These are phyloP conservation scores for Papilio machaon DNA, from an alignment of 1,140 invertebrate species.

Conservation along the genomic window DNA sequence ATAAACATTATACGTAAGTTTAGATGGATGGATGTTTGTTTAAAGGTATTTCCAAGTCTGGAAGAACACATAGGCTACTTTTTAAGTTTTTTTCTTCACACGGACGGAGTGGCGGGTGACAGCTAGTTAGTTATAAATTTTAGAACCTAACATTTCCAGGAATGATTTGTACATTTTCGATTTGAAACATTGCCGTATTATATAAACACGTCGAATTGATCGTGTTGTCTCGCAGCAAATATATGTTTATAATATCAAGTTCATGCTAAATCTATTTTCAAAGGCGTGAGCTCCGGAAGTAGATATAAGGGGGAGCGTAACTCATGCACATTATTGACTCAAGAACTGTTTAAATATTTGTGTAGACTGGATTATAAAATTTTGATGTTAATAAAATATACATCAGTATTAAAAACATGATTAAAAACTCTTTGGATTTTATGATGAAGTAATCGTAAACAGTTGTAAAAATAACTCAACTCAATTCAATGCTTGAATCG, in stretches of 20 bases:
- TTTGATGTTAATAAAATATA: too few species aligned
- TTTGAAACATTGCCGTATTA: not conserved
- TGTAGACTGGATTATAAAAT: not conserved
- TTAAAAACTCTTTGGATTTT: too few species aligned
- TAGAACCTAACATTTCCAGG: not conserved
- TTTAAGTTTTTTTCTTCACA: too few species aligned
- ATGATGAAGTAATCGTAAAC: too few species aligned
- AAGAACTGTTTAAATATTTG: not conserved
- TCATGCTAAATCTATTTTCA: conserved; percentile 11
- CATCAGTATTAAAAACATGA: too few species aligned
- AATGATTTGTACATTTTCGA: not conserved
- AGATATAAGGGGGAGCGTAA: not conserved
- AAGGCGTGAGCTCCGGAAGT: not conserved
- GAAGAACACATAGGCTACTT: too few species aligned
- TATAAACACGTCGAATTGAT: not conserved
- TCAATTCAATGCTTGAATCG: too few species aligned
- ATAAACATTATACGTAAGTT: too few species aligned
- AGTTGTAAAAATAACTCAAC: too few species aligned
- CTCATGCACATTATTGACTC: not conserved
- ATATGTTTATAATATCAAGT: not conserved
- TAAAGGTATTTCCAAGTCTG: too few species aligned
- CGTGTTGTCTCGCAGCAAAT: not conserved
- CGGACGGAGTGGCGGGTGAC: too few species aligned
- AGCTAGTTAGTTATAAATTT: not conserved
- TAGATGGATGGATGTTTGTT: too few species aligned